Evolutionary conservation across 2,888 invertebrate species (phyloP).

Genomic region (Blomia tropicalis): DNA sequence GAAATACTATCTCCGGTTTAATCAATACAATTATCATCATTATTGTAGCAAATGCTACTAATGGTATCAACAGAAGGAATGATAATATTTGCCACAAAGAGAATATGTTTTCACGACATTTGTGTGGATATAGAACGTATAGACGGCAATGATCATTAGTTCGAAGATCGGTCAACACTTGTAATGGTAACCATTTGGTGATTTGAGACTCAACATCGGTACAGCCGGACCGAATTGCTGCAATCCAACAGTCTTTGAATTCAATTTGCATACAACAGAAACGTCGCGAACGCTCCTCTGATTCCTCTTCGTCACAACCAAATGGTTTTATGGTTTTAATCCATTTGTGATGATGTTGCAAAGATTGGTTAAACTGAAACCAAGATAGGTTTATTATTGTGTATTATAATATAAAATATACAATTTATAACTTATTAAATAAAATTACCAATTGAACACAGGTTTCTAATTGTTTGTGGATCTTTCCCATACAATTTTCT

Average conservation of each 20-base stretch:
- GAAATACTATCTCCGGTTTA: neutral
- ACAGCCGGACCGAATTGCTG: neutral
- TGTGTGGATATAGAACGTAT: constrained; percentile 17
- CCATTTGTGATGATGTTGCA: neutral
- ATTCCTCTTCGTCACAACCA: neutral
- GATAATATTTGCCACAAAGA: constrained; percentile 16
- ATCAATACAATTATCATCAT: neutral
- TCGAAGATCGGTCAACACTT: neutral
- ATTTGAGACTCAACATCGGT: neutral
- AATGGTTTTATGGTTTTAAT: neutral
- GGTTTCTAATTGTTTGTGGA: neutral
- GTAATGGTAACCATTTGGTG: constrained; percentile 2
- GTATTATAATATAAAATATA: too few species aligned
- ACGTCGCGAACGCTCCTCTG: neutral
- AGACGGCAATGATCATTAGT: constrained; percentile 5
- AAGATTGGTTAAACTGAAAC: constrained; percentile 6
- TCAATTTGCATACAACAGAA: constrained; percentile 6
- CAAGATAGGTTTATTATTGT: neutral
- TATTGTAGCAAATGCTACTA: neutral
- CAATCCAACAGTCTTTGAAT: constrained; percentile 7
- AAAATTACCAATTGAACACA: neutral
- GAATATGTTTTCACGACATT: neutral
- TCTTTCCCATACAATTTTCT: neutral
- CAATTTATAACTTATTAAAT: neutral
- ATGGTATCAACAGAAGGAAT: constrained; percentile 15